Evolutionary conservation across 2,113 vertebrate genomes (phyloP), one percentile per base, ranked within the genome.

Genomic region (Toxotes jaculatrix): DNA sequence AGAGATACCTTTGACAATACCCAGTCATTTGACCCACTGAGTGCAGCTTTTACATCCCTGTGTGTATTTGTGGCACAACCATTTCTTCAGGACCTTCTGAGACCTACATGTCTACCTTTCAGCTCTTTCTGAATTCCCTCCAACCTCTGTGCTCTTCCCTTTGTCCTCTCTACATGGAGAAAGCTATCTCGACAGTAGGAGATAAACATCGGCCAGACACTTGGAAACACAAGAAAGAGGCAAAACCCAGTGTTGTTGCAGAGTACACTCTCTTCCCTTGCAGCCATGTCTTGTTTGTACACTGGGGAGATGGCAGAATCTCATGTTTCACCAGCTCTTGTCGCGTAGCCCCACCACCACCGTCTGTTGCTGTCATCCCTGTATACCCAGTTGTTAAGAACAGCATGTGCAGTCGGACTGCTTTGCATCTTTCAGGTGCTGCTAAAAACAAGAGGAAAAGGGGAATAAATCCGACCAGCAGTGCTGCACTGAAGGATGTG

Each of bases 201-300:
- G 85, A 92, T 86, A 91, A 87, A 63, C 71, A 92, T 89, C 71
- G 3, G 53, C 60, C 75, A 86, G 89, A 82, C 60, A 36, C 74
- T 74, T 38, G 1, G 64, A 83, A 79, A 83, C 70, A 85, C 71
- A 60, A 85, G 53, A 80, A 66, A 87, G 73, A 75, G 55, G 64
- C 31, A 59, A 79, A 45, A 85, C 51, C 69, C 53, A 59, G 74
- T 53, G 67, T 68, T 80, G 60, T 69, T 72, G 67, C 57, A 55
- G 47, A 45, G 59, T 21, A 76, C 63, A 73, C 62, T 68, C 36
- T 70, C 77, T 84, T 80, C 42, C 87, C 73, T 84, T 53, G 79
- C 74, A 83, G 85, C 86, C 85, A 68, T 81, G 87, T 87, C 89
- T 89, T 90, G 88, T 91, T 92, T 90, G 87, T 88, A 88, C 90